Evolutionary conservation across 1,140 invertebrate species (phyloP), one percentile per base, ranked within the genome.

Genomic region (Leptinotarsa texana): DNA sequence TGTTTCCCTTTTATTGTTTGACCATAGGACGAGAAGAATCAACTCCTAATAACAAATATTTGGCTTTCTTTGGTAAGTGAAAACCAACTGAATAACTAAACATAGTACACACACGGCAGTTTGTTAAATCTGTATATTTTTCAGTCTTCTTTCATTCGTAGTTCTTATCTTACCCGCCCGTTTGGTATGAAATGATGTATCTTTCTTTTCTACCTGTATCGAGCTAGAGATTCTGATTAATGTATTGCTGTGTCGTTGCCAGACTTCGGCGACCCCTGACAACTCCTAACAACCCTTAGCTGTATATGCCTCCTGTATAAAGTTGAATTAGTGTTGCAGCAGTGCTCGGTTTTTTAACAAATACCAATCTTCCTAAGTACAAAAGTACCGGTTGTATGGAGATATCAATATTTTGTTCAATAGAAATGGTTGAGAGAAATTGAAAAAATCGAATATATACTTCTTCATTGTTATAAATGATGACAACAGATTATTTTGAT

Each of bases 11-110:
- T 88, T 88, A 87, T 89, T 88, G 87, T 89, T 87, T 83, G 80
- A 84, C 82, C 83, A 82, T 84, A 84, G 83, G 83, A 84, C 81
- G 82, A 84, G 83, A 84, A 84, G 83, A 84, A 93, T 90, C 92
- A 93, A 91, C 91, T 93, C 88, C 91, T 93, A 89, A 93, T 93
- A 89, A 93, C 92, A 89, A 93, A 93, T 92, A 92, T 93, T 90
- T 93, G 92, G 92, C 91, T 93, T 90, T 92, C 91, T 89, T 91
- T 93, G 92, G 93, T 94, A 93, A 93, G 93, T 94, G 88, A 89
- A 84, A 86, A 87, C 85, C 87, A 86, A 85, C 83, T 85, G 85
- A 87, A 83, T 82, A 83, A 83, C 79, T 83, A 80, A 83, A 82
- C 79, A 82, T 82, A 80, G 81, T 82, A 85, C 85, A 85, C 86